These are phyloP conservation scores for Drosophila triauraria DNA, from an alignment of 1,140 invertebrate genomes.

Conservation along the genomic window DNA sequence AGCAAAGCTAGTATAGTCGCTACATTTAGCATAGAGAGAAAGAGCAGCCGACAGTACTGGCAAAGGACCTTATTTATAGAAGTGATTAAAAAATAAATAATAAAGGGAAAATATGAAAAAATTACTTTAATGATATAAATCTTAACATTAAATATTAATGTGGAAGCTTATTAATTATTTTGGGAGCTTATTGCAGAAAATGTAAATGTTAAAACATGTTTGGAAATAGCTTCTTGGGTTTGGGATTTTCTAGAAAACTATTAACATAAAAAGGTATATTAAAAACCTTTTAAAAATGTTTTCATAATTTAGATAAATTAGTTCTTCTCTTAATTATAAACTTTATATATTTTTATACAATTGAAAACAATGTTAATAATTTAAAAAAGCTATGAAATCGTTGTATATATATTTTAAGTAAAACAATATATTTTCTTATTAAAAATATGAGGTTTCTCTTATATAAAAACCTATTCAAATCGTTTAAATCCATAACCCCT, in stretches of 20 bases:
- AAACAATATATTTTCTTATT: too few relatives aligned
- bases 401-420: not conserved
- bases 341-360: too few relatives aligned
- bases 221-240: too few relatives aligned
- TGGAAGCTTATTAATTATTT: too few relatives aligned
- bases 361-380: not conserved
- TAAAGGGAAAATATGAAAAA: not conserved
- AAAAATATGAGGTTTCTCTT: too few relatives aligned
- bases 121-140: too few relatives aligned
- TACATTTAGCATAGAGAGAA: not conserved
- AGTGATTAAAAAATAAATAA: not conserved
- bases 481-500: not conserved
- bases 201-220: too few relatives aligned
- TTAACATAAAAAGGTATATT: not conserved
- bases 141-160: too few relatives aligned
- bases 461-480: not conserved
- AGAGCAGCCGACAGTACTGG: not conserved
- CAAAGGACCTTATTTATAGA: not conserved
- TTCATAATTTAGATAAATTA: too few relatives aligned
- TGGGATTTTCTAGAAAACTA: too few relatives aligned
- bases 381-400: not conserved
- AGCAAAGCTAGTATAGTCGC: conserved; percentile 16
- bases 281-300: not conserved
- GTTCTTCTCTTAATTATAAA: too few relatives aligned
- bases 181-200: too few relatives aligned